Evolutionary conservation across 2,797 vertebrate species (phyloP).

Genomic region (Notamacropus eugenii): DNA sequence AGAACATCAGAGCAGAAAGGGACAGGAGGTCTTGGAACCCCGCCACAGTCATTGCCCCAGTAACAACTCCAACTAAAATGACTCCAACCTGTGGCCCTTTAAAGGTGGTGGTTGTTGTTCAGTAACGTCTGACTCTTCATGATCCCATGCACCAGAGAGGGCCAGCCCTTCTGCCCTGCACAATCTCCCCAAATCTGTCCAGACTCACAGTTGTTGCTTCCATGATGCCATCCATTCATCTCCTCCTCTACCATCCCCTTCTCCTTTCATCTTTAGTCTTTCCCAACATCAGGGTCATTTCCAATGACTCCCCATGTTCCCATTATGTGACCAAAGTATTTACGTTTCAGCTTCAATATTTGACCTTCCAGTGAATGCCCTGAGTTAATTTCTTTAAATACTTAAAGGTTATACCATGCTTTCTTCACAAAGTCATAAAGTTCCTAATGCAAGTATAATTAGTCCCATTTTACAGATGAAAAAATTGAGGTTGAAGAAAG

Average conservation of each 20-base stretch:
- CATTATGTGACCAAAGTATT: not conserved
- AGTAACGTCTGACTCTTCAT: not conserved
- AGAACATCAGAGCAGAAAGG: not conserved
- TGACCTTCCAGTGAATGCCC: not conserved
- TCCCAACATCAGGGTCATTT: not conserved
- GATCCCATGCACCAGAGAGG: not conserved
- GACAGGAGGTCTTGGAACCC: not conserved
- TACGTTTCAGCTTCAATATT: not conserved
- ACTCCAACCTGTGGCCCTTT: too few relatives aligned
- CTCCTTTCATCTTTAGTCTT: not conserved
- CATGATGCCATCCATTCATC: not conserved
- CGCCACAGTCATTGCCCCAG: not conserved
- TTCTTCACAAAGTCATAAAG: not conserved
- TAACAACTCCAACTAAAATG: rapidly evolving
- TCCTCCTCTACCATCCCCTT: not conserved
- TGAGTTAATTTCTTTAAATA: not conserved
- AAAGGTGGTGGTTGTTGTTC: not conserved
- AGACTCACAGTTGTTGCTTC: not conserved
- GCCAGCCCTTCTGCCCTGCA: not conserved
- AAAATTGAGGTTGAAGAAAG: not conserved
- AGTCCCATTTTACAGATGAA: not conserved
- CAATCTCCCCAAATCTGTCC: not conserved
- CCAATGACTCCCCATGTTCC: not conserved
- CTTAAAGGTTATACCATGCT: not conserved
- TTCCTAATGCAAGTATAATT: not conserved